A percentile compares a stretch with the other conserved stretches of the same genome.
Evolutionary conservation across 2,797 vertebrate genomes (phyloP).

Genomic region (Bothrops alternatus): DNA sequence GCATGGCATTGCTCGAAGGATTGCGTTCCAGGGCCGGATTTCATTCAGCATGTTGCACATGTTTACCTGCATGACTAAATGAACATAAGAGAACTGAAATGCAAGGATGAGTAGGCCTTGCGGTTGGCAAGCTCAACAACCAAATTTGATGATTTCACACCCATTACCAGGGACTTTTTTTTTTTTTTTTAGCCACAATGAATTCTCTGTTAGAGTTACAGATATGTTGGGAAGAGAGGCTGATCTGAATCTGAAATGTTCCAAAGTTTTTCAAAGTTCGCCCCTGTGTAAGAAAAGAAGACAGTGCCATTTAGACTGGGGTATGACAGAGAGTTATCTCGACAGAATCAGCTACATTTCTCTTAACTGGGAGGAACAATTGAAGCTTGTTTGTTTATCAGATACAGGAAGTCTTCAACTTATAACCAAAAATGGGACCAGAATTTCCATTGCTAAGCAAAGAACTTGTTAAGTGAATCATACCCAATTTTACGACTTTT

Average conservation of each 20-base stretch:
- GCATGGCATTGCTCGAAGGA: not conserved
- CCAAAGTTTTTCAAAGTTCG: not conserved
- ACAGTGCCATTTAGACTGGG: not conserved
- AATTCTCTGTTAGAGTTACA: not conserved
- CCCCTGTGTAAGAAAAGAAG: not conserved
- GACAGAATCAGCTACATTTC: not conserved
- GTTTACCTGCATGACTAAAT: constrained; percentile 17
- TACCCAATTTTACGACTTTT: not conserved
- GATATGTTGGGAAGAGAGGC: not conserved
- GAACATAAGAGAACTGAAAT: not conserved
- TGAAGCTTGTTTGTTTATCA: not conserved
- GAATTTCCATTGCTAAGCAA: not conserved
- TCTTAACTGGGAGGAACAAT: not conserved
- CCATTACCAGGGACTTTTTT: not conserved
- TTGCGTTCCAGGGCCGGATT: not conserved
- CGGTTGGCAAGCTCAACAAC: not conserved
- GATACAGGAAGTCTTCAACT: not conserved
- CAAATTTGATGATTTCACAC: not conserved
- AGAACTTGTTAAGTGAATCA: not conserved
- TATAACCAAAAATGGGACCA: not conserved
- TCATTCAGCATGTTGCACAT: constrained; percentile 2
- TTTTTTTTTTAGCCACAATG: not conserved
- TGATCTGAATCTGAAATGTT: not conserved
- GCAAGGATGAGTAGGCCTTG: not conserved
- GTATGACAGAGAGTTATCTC: not conserved